Evolutionary conservation across 2,797 vertebrate genomes (phyloP), one percentile per base, ranked within the genome.

Genomic region (Neosilurus mollespiculum): DNA sequence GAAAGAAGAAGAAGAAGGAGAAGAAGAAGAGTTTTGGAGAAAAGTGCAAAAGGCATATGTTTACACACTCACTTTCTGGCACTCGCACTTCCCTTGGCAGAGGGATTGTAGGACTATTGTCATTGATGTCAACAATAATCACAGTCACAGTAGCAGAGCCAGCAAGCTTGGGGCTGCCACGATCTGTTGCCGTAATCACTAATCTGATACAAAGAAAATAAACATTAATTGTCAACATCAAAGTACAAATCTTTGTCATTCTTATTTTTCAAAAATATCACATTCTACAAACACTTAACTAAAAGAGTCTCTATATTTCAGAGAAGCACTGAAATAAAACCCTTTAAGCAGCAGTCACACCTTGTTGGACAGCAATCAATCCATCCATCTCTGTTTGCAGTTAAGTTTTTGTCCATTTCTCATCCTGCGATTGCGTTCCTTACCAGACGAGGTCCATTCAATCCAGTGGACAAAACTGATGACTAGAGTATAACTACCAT

Each of bases 81-180:
- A 99, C 95, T 61, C 90, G 95, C 65, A 99, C 91, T 92, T 98
- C 97, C 89, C 93, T 92, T 15, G 96, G 98, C 9, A 96, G 87
- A 0, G 98, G 98, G 82, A 99, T 99, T 59, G 98, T 99, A 51
- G 98, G 98, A 84, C 96, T 98, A 83, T 99, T 99, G 93, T 99
- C 98, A 24, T 99, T 99, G 88, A 97, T 88, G 89, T 99, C 98
- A 73, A 99, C 94, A 82, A 99, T 97, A 89, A 99, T 95, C 80
- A 99, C 97, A 0, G 97, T 98, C 75, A 99, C 89, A 0, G 97
- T 98, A 65, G 98, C 97, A 0, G 96, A 96, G 86, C 97, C 96
- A 58, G 96, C 94, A 0, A 99, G 89, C 22, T 96, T 93, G 11
- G 98, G 98, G 9, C 90, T 96, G 84, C 98, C 98, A 91, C 96